Evolutionary conservation across 1,140 invertebrate species (phyloP).

Genomic region (Drosophila triauraria): DNA sequence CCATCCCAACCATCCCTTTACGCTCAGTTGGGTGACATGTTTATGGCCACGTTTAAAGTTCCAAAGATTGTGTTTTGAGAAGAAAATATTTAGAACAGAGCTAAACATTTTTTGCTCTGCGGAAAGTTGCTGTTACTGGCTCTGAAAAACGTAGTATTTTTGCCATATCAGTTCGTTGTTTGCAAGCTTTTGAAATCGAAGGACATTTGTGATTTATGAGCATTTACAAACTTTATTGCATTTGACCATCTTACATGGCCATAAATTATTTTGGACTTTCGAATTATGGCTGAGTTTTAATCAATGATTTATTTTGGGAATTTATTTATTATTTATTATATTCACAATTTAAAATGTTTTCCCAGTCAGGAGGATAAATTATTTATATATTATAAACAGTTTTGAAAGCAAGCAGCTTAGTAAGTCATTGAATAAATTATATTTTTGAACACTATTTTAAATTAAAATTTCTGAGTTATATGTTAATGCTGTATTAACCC

Average conservation of each 20-base stretch:
- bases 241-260: background rate
- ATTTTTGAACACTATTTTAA: no score
- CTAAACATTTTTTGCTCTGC: background rate
- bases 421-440: no score
- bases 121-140: no score
- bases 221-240: background rate
- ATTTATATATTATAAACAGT: background rate
- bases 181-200: background rate
- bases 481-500: no score
- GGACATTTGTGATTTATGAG: background rate
- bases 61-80: conserved; percentile 30
- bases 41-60: conserved; percentile 53
- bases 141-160: background rate
- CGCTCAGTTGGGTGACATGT: conserved; percentile 38
- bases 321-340: background rate
- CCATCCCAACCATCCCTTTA: conserved; percentile 2
- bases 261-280: background rate
- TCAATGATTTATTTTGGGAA: background rate
- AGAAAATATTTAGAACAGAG: background rate
- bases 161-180: background rate
- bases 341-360: background rate
- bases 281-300: no score
- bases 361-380: background rate
- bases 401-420: background rate
- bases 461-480: no score